Conservation (phyloP, 2,888 invertebrate genomes). For the Eristalis intricaria region DNA sequence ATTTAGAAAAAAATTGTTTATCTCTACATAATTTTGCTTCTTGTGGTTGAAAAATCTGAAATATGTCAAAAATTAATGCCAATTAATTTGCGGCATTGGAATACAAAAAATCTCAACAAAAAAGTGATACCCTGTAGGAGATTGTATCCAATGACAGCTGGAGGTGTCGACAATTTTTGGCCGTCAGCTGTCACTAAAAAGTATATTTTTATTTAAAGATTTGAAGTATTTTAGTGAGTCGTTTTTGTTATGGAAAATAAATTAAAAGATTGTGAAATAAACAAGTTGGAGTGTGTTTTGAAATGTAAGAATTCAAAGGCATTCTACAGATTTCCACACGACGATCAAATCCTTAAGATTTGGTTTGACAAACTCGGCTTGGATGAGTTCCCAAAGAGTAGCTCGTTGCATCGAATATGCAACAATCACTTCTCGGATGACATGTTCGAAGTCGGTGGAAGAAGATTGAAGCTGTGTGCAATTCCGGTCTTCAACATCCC, state of each 20-base stretch:
- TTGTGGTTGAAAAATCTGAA: too few relatives aligned
- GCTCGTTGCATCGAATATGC: background rate
- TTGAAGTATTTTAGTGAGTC: background rate
- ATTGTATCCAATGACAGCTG: background rate
- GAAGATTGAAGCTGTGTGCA: background rate
- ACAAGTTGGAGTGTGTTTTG: slow-evolving; percentile 11
- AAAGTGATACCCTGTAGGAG: too few relatives aligned
- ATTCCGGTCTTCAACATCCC: slow-evolving; percentile 14
- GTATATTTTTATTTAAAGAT: background rate
- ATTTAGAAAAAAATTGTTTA: too few relatives aligned
- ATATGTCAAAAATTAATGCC: too few relatives aligned
- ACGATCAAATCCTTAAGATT: background rate
- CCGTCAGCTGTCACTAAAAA: background rate
- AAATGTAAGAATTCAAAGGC: background rate
- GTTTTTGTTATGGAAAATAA: background rate
- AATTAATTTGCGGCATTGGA: too few relatives aligned
- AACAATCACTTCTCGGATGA: slow-evolving; percentile 4
- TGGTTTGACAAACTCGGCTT: slow-evolving; percentile 26
- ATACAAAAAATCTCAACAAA: too few relatives aligned
- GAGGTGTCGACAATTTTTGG: background rate
- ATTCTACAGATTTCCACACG: slow-evolving; percentile 3
- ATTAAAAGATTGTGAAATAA: background rate
- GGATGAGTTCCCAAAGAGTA: background rate
- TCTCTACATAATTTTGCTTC: too few relatives aligned
- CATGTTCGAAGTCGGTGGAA: background rate